Evolutionary conservation across 2,797 vertebrate species (phyloP).

Genomic region (Simalia tracyae): DNA sequence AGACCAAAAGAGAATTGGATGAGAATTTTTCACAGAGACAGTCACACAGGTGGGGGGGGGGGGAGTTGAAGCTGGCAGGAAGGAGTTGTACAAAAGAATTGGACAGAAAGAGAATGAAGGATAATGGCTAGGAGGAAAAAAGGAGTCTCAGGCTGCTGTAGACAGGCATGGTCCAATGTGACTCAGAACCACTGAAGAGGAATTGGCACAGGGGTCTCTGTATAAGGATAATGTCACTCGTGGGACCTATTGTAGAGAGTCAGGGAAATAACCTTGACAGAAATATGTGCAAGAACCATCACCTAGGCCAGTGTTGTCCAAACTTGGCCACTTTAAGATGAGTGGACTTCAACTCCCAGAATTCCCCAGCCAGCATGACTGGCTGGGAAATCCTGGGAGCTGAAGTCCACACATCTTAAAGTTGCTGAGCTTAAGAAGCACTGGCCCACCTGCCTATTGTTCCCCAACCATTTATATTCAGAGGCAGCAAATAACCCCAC

Average conservation of each 20-base stretch:
- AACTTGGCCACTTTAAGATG: neutral
- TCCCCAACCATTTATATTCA: neutral
- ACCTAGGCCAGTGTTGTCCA: no score
- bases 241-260: neutral
- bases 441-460: neutral
- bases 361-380: no score
- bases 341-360: neutral
- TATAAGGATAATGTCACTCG: neutral
- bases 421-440: neutral
- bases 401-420: neutral
- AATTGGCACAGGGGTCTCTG: neutral
- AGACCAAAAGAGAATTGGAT: no score
- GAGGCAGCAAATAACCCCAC: neutral
- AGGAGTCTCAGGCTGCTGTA: neutral
- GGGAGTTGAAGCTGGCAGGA: no score
- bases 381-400: neutral
- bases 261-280: neutral
- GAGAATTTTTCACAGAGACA: no score
- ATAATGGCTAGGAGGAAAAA: neutral
- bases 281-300: neutral
- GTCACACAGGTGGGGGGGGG: no score
- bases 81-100: neutral
- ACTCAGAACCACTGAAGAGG: neutral
- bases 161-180: neutral
- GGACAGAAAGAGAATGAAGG: neutral